Percentiles rank a stretch among this genome's conserved stretches.
These are phyloP conservation scores for Cerastis rubricosa DNA, from an alignment of 2,888 invertebrate species.

Conservation along the genomic window DNA sequence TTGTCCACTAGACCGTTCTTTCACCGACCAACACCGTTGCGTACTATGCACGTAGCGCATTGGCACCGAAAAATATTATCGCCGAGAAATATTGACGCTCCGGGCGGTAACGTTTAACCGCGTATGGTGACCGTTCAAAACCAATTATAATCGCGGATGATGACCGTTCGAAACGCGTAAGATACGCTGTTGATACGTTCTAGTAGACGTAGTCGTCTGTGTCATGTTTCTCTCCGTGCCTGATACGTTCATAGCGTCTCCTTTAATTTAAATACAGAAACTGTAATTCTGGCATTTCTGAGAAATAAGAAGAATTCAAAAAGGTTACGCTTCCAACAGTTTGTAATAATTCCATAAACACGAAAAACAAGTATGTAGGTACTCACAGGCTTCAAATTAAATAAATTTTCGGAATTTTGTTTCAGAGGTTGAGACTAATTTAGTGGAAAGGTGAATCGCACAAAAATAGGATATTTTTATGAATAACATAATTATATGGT, in stretches of 20 bases:
- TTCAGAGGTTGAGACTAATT: slow-evolving; percentile 24
- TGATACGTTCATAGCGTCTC: not conserved
- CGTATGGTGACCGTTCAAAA: too few species aligned
- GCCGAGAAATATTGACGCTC: not conserved
- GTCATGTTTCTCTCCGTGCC: not conserved
- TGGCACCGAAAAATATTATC: not conserved
- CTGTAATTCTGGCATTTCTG: not conserved
- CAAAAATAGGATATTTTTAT: slow-evolving; percentile 20
- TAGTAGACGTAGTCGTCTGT: not conserved
- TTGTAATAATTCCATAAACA: not conserved
- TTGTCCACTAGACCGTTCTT: not conserved
- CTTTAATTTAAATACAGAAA: not conserved
- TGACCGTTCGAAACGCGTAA: not conserved
- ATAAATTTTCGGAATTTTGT: slow-evolving; percentile 10
- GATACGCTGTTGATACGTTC: not conserved
- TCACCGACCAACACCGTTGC: not conserved
- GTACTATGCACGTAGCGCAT: not conserved
- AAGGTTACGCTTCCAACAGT: not conserved
- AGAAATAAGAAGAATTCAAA: not conserved
- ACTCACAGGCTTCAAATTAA: not conserved
- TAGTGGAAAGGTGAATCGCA: slow-evolving; percentile 6
- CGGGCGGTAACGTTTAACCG: not conserved
- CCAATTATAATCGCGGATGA: too few species aligned
- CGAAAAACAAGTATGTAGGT: not conserved
- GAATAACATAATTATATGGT: slow-evolving; percentile 4